Evolutionary conservation across 2,888 invertebrate species (phyloP), one percentile per base, ranked within the genome.

Genomic region (Lysandra coridon): DNA sequence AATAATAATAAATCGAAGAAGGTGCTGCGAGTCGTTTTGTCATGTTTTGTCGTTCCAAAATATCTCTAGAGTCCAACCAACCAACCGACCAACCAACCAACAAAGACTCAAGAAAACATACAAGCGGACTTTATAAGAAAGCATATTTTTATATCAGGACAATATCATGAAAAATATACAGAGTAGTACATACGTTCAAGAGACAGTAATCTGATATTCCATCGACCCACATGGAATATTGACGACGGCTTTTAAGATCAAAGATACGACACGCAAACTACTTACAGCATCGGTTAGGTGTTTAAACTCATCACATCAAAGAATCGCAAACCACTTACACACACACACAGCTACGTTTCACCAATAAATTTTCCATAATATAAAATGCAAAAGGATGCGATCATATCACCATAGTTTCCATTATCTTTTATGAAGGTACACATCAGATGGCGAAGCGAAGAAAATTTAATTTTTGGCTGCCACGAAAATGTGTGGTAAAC

Each of bases 181-280:
- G 6, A 37, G 73, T 12, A n/a, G n/a, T 12, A 10, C 40, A 73
- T 40, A 44, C 33, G 33, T 69, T 64, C 23, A 17, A 33, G 33
- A 49, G 49, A 75, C n/a, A 40, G n/a, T 49, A 49, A 23, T 49
- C 49, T 30, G 75, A 23, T 6, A 23, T 49, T 49, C 30, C 57
- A 76, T 76, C 76, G 76, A 76, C 76, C 76, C 57, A 53, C 53
- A 53, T 76, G 76, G 76, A 33, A 30, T 76, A 76, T 76, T 76
- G 14, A 53, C 57, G 53, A 75, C 30, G 53, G 49, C 75, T 57
- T 76, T 57, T 17, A 33, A 53, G 76, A 76, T 76, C 30, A 33
- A 17, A 76, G 76, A 76, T 76, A 76, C 30, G 76, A 12, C 76
- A 76, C 76, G 76, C 33, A 57, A 53, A 76, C 53, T 57, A 76